Base-by-base conservation (phyloP, 2,797 vertebrate genomes). In the Sorex maritimensis region DNA sequence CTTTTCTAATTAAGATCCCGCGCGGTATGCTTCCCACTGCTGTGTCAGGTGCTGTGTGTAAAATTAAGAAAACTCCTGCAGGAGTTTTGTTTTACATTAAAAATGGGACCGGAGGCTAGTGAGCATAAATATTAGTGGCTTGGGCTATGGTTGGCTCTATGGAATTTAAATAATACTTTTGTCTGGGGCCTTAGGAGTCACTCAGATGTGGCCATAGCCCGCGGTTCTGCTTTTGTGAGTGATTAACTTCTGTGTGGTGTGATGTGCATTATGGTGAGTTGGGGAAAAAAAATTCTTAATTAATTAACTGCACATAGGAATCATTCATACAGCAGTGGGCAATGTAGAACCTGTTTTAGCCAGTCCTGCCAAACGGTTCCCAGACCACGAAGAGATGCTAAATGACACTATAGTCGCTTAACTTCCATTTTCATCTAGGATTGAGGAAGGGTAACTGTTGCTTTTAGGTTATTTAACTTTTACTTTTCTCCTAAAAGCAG, bases 301-400 rank as follows among this genome's bases (percentile, higher is more conserved):
- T 86, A 84, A 81, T 82, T 83, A 67, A 17, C 24, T 81, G 6
- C 77, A 72, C 38, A 44, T 34, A 87, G 52, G 49, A 92, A 52
- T 80, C 65, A 67, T 46, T 74, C 49, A 24, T 79, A 72, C 9
- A 85, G 58, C 28, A 44, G 12, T 19, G 75, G 79, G 52, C 28
- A 79, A 89, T 72, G 75, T 65, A 38, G 65, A 65, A 67, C 12
- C 41, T 73, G 63, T 44, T 81, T 87, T 44, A 49, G n/a, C 17
- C 72, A 46, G 7, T 61, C n/a, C 73, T 81, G 72, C 46, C 68
- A 52, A 78, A 49, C 83, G 77, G 34, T 71, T 82, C 77, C 46
- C 23, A 88, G 86, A 78, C 94, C 86, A 73, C 83, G 84, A 89
- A 88, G 92, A 93, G 93, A 90, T 92, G 88, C 94, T 93, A 71